Evolutionary conservation across 2,888 invertebrate species (phyloP), one percentile per base, ranked within the genome.

Genomic region (Alitta virens): DNA sequence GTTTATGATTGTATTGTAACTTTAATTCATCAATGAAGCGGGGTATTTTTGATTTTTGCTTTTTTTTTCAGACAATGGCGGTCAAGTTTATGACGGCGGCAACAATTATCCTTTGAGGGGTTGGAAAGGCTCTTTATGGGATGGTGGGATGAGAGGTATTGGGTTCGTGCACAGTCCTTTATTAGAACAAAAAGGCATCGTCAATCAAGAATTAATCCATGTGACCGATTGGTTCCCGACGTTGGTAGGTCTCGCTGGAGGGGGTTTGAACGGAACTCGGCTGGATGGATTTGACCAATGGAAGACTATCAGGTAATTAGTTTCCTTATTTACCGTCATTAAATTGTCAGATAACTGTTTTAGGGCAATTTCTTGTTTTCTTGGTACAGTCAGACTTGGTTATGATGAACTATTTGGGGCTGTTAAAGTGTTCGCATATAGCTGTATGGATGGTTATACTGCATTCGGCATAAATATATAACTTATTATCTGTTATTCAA

Each of bases 21-120:
- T n/a, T n/a, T n/a, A n/a, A n/a, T n/a, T n/a, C n/a, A n/a, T n/a
- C n/a, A n/a, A n/a, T n/a, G n/a, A n/a, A n/a, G n/a, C n/a, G n/a
- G n/a, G n/a, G n/a, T n/a, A n/a, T n/a, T n/a, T n/a, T n/a, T n/a
- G n/a, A n/a, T n/a, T n/a, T n/a, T n/a, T n/a, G n/a, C n/a, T n/a
- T n/a, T n/a, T 9, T 5, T 46, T 58, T 65, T 23, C 68, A 78
- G 96, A 80, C 64, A 80, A 80, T 69, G 80, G 80, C 1, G 80
- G 80, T 16, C 75, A 79, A 66, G 69, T 79, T 16, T 61, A 62
- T 12, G 70, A 65, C 26, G 79, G 80, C 1, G 80, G 80, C 2
- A 79, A 77, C 67, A 80, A 80, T 68, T 79, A 74, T 73, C 80
- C 80, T 0, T 68, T 79, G 16, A 56, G 79, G 25, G 79, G 80